Evolutionary conservation across 2,113 vertebrate species (phyloP).

Genomic region (Trinectes maculatus): DNA sequence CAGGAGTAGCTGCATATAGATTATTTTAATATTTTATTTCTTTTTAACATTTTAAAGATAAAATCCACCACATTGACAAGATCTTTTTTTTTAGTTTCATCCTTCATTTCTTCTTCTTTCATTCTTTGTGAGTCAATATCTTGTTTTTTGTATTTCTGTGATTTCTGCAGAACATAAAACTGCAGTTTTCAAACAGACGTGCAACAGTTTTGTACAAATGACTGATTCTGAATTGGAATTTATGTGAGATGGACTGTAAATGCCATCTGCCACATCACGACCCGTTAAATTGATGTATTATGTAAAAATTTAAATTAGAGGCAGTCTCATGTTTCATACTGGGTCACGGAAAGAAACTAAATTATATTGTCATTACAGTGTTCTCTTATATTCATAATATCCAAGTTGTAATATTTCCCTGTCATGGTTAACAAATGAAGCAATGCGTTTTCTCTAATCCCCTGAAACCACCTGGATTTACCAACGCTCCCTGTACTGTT

Average conservation of each 20-base stretch:
- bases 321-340: background rate
- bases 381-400: background rate
- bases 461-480: constrained; percentile 20
- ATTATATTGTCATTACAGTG: background rate
- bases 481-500: background rate
- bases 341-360: background rate
- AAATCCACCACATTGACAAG: too few species aligned
- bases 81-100: too few species aligned
- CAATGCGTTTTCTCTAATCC: constrained; percentile 17
- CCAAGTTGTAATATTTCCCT: background rate
- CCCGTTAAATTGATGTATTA: too few species aligned
- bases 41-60: too few species aligned
- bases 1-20: background rate
- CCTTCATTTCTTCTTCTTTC: too few species aligned
- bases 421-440: constrained; percentile 6
- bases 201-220: too few species aligned
- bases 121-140: too few species aligned
- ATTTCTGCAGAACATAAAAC: background rate
- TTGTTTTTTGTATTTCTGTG: background rate
- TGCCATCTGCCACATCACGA: background rate
- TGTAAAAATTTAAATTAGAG: background rate
- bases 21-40: too few species aligned
- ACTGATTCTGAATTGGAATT: too few species aligned
- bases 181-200: too few species aligned
- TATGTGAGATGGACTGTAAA: background rate